Base-by-base conservation (phyloP, 1,140 invertebrate genomes). In the Dryas iulia region DNA sequence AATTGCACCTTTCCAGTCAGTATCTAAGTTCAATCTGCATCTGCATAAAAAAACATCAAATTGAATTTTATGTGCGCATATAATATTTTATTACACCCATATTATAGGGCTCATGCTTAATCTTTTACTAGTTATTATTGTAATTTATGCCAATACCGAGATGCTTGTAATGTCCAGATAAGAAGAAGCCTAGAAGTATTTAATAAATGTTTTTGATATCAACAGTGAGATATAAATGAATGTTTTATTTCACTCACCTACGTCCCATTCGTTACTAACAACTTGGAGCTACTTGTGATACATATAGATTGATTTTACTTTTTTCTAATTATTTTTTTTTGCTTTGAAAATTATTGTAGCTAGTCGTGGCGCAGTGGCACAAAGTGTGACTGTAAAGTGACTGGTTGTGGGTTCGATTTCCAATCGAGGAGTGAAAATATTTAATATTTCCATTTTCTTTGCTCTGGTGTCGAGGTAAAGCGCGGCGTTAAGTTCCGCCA, bases 101-200 rank as follows among this genome's bases (percentile, higher is more conserved):
- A 47, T 47, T 47, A 47, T 1, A 47, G 39, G 39, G 14, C 14
- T 10, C 7, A 18, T 47, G 14, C 18, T 47, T 21, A 47, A 47
- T 47, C 18, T 47, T 47, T 21, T 8, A 47, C 39, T 47, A 7
- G 39, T 47, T 47, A 47, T 47, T 47, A 47, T 47, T 47, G 18
- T 47, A 21, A 47, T 47, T 47, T 47, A 47, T 47, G 39, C 23
- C 54, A 57, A 57, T 57, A 12, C 54, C 25, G 54, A 47, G 39
- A 18, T 47, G 21, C 18, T 47, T 2, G 14, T 47, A 47, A 21
- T 47, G 39, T 21, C 21, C 3, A 47, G 39, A 47, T 47, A 47
- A 47, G 39, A 47, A 1, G 14, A 2, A 10, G 18, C 39, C 39
- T 47, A 2, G 7, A 18, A 21, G 6, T 21, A 47, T 47, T 47